Percentiles rank a stretch among this genome's conserved stretches.
These are phyloP conservation scores for Eupithecia abbreviata DNA, from an alignment of 2,888 invertebrate genomes.

Conservation along the genomic window DNA sequence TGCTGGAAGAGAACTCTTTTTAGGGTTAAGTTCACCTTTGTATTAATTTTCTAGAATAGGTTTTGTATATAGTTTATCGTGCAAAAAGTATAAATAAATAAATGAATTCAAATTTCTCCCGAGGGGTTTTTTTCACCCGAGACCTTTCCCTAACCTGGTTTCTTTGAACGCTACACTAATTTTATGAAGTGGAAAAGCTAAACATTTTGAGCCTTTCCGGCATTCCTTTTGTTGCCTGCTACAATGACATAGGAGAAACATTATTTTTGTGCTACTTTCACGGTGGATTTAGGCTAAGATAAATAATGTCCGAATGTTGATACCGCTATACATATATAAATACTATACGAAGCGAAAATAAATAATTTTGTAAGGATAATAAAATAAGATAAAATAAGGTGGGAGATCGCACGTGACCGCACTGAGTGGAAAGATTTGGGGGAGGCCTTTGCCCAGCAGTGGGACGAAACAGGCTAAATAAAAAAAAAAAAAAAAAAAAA, in stretches of 20 bases:
- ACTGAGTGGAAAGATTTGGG: too few relatives aligned
- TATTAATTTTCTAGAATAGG: too few relatives aligned
- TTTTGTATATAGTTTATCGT: too few relatives aligned
- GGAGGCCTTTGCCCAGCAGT: too few relatives aligned
- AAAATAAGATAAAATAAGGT: too few relatives aligned
- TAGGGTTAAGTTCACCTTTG: too few relatives aligned
- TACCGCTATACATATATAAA: neutral
- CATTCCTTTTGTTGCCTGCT: conserved; percentile 26
- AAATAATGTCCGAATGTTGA: neutral
- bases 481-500: too few relatives aligned
- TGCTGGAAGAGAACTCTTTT: too few relatives aligned
- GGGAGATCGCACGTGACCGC: too few relatives aligned
- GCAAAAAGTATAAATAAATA: too few relatives aligned
- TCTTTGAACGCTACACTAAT: conserved; percentile 31
- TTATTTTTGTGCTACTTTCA: conserved; percentile 4
- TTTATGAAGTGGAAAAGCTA: conserved; percentile 31
- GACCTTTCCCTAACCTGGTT: conserved; percentile 29
- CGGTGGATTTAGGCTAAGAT: neutral
- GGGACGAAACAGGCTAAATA: too few relatives aligned
- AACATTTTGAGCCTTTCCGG: conserved; percentile 18
- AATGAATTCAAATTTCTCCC: conserved; percentile 23
- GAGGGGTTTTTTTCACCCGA: neutral
- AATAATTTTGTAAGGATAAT: neutral
- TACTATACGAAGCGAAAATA: neutral
- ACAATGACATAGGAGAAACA: neutral